Evolutionary conservation across 2,888 invertebrate genomes (phyloP), one percentile per base, ranked within the genome.

Genomic region (Nymphalis c-album): DNA sequence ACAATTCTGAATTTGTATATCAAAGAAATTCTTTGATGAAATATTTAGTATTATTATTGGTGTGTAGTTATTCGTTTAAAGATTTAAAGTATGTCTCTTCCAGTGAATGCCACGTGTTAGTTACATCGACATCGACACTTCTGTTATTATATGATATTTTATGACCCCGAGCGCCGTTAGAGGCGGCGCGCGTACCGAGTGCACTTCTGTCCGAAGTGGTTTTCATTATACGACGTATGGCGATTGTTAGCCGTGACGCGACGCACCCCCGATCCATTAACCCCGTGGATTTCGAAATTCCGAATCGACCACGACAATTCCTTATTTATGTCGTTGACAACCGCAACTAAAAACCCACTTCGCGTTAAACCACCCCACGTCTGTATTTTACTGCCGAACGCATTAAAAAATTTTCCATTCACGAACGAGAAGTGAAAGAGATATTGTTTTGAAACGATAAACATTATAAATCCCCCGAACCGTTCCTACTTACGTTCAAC

Each of bases 211-310:
- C 78, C 80, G 85, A 90, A 85, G 87, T 84, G 81, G 77, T 83
- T 83, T 91, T 91, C 90, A 91, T 91, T 91, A 91, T 82, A 72
- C 80, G 87, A 84, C 91, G 89, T 88, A 88, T 87, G 91, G 84
- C 85, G 82, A 77, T 86, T 88, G 86, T 83, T 84, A 84, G 76
- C 85, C 90, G 87, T 89, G 89, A 87, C 90, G 46, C 16, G 22
- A 26, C 60, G 45, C 84, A 89, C 90, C 88, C 84, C 63, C 78
- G 77, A 77, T 84, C 85, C 88, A 88, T 87, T 88, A 87, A 78
- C 77, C 51, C 82, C 86, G 81, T 82, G 81, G 85, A 86, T 82
- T 84, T 86, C 78, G 82, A 89, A 90, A 90, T 87, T 88, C 86
- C 85, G 82, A 86, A 84, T 85, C 85, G 82, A 83, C 83, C 85